These are phyloP conservation scores for Eustalomyia histrio DNA, from an alignment of 2,888 invertebrate genomes.

Conservation along the genomic window DNA sequence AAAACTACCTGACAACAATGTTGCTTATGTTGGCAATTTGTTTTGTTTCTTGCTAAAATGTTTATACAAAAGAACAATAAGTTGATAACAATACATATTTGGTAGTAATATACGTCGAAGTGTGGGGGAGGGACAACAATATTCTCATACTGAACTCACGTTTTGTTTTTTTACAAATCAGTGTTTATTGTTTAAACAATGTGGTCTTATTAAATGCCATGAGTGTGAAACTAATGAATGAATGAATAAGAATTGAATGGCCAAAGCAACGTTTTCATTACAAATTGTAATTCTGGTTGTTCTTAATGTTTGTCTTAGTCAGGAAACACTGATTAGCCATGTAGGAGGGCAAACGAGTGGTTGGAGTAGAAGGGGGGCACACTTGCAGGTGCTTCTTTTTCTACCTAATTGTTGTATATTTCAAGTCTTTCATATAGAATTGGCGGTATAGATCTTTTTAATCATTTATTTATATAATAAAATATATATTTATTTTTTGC, in stretches of 20 bases:
- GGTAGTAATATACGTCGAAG: background rate
- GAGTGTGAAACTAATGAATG: slow-evolving; percentile 15
- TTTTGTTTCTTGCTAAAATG: slow-evolving; percentile 13
- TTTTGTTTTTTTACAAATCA: slow-evolving; percentile 12
- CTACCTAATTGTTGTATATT: background rate
- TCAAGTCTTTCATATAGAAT: background rate
- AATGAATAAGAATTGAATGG: slow-evolving; percentile 28
- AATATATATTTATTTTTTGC: no score
- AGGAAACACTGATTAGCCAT: background rate
- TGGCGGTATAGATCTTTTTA: background rate
- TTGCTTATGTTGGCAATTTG: slow-evolving; percentile 48
- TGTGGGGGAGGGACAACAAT: background rate
- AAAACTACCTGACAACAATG: slow-evolving; percentile 57
- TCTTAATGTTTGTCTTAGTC: background rate
- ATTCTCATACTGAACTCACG: slow-evolving; percentile 23
- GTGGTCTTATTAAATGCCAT: slow-evolving; percentile 13
- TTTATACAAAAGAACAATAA: background rate
- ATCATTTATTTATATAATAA: background rate
- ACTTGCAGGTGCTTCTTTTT: background rate
- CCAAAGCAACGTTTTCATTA: slow-evolving; percentile 22
- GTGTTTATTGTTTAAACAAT: slow-evolving; percentile 12
- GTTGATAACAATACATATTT: background rate
- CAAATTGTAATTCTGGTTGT: background rate
- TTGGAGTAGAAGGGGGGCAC: background rate
- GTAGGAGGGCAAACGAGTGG: background rate